A percentile compares a stretch with the other conserved stretches of the same genome.
Conservation (phyloP, 2,113 vertebrate genomes). For the Spermophilus dauricus region DNA sequence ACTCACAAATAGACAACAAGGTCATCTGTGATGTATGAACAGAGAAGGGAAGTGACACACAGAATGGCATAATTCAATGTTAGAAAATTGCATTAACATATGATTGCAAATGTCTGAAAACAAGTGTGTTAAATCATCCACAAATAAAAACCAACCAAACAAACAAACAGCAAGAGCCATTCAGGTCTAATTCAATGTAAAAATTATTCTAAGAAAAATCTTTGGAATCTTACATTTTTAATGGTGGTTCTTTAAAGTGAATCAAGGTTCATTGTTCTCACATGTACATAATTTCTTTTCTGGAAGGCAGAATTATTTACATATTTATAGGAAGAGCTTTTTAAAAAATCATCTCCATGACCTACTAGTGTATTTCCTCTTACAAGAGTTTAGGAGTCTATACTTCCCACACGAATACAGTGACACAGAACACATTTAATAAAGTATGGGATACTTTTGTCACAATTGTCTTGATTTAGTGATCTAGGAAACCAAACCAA, state of each 20-base stretch:
- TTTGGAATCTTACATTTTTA: not conserved
- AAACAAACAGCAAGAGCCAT: not conserved
- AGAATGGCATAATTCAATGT: not conserved
- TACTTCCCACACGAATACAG: not conserved
- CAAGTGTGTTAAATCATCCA: not conserved
- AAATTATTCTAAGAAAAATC: constrained; percentile 60
- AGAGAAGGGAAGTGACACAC: not conserved
- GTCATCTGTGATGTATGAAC: not conserved
- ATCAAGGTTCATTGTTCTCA: not conserved
- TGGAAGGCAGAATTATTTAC: not conserved
- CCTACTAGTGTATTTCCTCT: not conserved
- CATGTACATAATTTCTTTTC: constrained; percentile 12
- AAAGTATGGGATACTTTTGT: not conserved
- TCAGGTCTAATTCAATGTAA: not conserved
- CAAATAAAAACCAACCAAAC: not conserved
- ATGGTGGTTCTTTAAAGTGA: constrained; percentile 26
- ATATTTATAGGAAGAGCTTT: not conserved
- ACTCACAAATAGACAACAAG: constrained; percentile 6
- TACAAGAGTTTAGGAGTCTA: not conserved
- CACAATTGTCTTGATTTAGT: not conserved
- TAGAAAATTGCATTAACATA: not conserved
- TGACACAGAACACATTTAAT: not conserved
- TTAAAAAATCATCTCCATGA: not conserved
- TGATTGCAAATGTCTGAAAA: not conserved
- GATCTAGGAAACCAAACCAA: constrained; percentile 34